Conservation (phyloP, 2,888 invertebrate species). For the Sphinx pinastri region DNA sequence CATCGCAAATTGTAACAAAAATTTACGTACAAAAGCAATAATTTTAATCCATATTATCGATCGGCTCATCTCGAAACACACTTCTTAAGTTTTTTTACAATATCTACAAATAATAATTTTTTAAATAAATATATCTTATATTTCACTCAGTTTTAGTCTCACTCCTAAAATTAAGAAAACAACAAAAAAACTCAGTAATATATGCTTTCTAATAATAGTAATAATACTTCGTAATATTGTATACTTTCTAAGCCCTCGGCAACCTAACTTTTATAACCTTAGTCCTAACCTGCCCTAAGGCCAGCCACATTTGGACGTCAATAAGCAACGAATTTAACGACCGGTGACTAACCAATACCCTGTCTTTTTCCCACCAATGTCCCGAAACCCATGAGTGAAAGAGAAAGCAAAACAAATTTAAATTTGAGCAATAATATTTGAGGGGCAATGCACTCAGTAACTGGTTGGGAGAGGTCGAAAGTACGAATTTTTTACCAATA, state of each 20-base stretch:
- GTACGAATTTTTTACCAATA: conserved; percentile 75
- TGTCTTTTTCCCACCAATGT: conserved; percentile 54
- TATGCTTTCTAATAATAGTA: no score
- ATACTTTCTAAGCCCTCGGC: conserved; percentile 64
- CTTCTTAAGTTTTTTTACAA: no score
- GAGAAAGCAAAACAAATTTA: conserved; percentile 67
- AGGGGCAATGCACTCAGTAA: conserved; percentile 77
- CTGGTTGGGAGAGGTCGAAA: conserved; percentile 81
- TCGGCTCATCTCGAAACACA: no score
- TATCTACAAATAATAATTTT: no score
- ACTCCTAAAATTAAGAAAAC: background rate
- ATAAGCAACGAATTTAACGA: conserved; percentile 64
- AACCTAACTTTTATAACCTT: conserved; percentile 62
- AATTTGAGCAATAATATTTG: conserved; percentile 71
- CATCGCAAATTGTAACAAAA: no score
- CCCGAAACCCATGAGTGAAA: conserved; percentile 47
- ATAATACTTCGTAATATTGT: background rate
- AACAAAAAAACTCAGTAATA: background rate
- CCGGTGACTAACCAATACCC: conserved; percentile 64
- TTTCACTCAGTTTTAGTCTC: background rate
- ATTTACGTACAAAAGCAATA: no score
- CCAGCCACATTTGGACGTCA: conserved; percentile 68
- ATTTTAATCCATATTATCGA: no score
- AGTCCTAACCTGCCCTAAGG: conserved; percentile 82
- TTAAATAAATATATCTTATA: no score